Evolutionary conservation across 2,797 vertebrate genomes (phyloP), one percentile per base, ranked within the genome.

Genomic region (Bufotes viridis): DNA sequence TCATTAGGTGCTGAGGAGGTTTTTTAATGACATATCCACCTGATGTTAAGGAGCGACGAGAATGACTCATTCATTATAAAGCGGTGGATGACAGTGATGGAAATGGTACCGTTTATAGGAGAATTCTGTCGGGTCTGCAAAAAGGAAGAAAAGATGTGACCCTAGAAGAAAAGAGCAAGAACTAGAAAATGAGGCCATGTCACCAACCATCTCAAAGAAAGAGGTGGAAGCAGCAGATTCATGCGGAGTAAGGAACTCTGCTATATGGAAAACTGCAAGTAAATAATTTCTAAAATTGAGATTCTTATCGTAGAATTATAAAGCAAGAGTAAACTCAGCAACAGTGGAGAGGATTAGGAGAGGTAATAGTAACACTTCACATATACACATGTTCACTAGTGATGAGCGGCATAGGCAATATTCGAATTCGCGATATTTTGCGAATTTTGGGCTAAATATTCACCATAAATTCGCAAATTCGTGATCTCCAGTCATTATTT

Each of bases 101-200:
- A 61, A 34, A 76, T 85, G 49, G 74, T 10, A 49, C 72, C 13
- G 20, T 80, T 34, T 22, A 49, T 63, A 24, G 34, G 53, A 18
- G 8, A 51, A 78, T 78, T 53, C 61, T 78, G 58, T 60, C 18
- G 60, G n/a, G 14, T 24, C 13, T 85, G 72, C 42, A 85, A 42
- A 85, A 78, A 75, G 10, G 18, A 61, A 76, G 26, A 85, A 53
- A 84, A 53, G 63, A 81, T 24, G 78, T 60, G 78, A 87, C 85
- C 85, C 55, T 9, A 26, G 67, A 81, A 86, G 63, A 55, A 26
- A 29, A 49, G 65, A 70, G 20, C 24, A 7, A 11, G 63, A 57
- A 29, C 72, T 8, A 63, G 70, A 78, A 70, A 69, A 80, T 17
- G 42, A 60, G 29, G 85, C 75, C 7, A 51, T 55, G 17, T 79